Evolutionary conservation across 2,888 invertebrate genomes (phyloP).

Genomic region (Synanthedon tipuliformis): DNA sequence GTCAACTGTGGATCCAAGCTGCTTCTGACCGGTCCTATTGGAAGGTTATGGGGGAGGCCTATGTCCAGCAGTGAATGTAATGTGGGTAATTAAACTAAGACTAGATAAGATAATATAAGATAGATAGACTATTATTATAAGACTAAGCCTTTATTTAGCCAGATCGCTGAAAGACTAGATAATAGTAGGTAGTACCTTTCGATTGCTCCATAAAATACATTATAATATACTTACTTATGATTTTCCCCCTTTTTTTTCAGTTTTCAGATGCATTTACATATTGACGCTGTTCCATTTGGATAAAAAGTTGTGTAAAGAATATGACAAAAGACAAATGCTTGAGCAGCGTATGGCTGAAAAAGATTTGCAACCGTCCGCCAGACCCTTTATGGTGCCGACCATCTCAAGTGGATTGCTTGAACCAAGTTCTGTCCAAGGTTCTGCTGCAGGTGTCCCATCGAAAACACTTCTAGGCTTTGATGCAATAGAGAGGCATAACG

Average conservation of each 20-base stretch:
- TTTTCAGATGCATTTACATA: neutral
- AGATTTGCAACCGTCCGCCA: neutral
- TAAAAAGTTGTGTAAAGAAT: neutral
- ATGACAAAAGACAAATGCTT: neutral
- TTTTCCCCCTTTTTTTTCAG: neutral
- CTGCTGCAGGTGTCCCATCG: neutral
- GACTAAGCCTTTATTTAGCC: no score
- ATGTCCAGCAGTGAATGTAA: no score
- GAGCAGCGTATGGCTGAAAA: neutral
- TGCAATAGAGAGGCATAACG: constrained; percentile 5
- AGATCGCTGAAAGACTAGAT: no score
- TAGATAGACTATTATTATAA: no score
- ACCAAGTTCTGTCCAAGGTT: neutral
- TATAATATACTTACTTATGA: neutral
- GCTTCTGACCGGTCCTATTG: no score
- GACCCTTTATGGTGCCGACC: neutral
- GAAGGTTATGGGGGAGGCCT: no score
- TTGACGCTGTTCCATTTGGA: neutral
- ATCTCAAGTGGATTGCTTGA: neutral
- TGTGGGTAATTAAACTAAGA: no score
- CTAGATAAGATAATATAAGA: no score
- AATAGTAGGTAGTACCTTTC: no score
- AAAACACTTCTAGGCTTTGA: neutral
- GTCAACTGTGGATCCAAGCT: no score
- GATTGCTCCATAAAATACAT: no score